Conservation (phyloP, 30 jellyfish, hydroid and myxozoan species). For the Aurelia sp. region DNA sequence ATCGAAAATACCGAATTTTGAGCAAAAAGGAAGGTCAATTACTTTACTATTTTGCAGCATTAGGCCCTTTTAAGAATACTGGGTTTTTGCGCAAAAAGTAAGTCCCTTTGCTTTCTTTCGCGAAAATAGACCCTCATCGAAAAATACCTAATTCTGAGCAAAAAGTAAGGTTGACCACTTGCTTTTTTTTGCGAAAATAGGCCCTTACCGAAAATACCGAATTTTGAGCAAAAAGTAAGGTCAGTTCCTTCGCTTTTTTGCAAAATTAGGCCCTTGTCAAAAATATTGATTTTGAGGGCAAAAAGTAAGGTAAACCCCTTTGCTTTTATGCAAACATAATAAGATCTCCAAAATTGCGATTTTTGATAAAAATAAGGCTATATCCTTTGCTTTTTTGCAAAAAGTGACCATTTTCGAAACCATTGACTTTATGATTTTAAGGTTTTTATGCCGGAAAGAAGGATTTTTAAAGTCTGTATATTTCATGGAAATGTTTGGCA, state of each 20-base stretch:
- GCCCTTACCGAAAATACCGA: not conserved
- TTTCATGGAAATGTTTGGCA: not conserved
- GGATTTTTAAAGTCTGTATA: not conserved
- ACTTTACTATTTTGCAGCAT: not conserved
- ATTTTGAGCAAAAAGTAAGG: not conserved
- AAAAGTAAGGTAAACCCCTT: conserved; percentile 3
- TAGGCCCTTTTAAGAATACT: not conserved
- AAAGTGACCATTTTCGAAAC: not conserved
- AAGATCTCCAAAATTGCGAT: not conserved
- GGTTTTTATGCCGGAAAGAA: too few species aligned
- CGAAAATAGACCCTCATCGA: not conserved
- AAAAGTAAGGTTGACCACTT: not conserved
- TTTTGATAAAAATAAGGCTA: not conserved
- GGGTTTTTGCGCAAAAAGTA: not conserved
- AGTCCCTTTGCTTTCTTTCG: not conserved
- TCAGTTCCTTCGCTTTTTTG: not conserved
- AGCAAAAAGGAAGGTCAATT: not conserved
- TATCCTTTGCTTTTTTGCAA: not conserved
- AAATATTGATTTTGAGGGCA: not conserved
- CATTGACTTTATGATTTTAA: too few species aligned
- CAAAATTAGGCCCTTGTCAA: not conserved
- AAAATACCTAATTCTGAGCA: not conserved
- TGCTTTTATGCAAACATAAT: not conserved
- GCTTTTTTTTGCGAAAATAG: not conserved
- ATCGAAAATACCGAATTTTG: not conserved